phyloP scores from a whole-genome alignment of 1,140 invertebrate species.

The Phymorhynchus buccinoides region DNA sequence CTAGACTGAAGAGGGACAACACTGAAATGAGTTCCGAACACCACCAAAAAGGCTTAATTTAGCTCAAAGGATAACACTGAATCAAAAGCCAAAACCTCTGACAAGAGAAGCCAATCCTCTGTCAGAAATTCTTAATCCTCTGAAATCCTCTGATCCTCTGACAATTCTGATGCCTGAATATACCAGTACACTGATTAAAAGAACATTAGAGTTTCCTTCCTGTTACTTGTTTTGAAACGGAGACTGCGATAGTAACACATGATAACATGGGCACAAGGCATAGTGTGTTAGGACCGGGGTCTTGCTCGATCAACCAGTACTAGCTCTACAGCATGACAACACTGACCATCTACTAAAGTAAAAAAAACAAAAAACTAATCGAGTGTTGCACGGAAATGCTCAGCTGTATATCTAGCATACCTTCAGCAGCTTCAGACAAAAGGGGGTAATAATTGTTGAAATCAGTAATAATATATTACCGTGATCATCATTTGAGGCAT shows the following conservation, averaged over 20 bases:
- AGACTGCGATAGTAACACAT: background rate
- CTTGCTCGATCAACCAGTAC: background rate
- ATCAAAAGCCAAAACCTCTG: too few relatives aligned
- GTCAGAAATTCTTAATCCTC: too few relatives aligned
- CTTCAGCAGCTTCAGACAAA: conserved; percentile 44
- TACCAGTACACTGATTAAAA: too few relatives aligned
- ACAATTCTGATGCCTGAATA: too few relatives aligned
- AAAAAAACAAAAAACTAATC: background rate
- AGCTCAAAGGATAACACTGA: too few relatives aligned
- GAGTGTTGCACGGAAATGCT: conserved; percentile 29
- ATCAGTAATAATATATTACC: conserved; percentile 42
- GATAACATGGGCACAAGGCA: background rate
- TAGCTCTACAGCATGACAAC: conserved; percentile 28
- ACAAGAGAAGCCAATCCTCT: too few relatives aligned
- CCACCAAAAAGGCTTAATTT: too few relatives aligned
- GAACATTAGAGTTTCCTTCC: too few relatives aligned
- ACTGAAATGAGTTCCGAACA: too few relatives aligned
- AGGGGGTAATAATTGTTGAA: conserved; percentile 38
- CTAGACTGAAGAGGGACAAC: too few relatives aligned
- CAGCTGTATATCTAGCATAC: conserved; percentile 40
- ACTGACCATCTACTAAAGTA: conserved; percentile 23
- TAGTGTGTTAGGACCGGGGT: background rate
- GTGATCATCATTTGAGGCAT: conserved; percentile 42
- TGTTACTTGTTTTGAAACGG: background rate
- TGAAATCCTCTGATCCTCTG: too few relatives aligned